Conservation (phyloP, 1,140 invertebrate genomes). For the Lysiphlebus fabarum region DNA sequence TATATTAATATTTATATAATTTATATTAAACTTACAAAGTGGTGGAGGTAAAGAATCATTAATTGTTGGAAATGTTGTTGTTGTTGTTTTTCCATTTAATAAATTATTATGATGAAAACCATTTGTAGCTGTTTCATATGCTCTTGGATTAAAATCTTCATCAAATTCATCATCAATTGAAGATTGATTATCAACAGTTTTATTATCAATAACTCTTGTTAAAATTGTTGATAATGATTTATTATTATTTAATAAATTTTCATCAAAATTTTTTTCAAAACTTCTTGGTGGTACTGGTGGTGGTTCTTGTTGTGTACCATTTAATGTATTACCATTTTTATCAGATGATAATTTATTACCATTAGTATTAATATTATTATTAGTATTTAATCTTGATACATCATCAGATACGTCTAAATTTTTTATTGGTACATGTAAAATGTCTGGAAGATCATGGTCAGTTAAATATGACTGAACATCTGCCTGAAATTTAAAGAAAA, state of each 20-base stretch:
- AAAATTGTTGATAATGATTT: constrained; percentile 55
- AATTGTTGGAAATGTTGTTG: constrained; percentile 39
- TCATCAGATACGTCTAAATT: constrained; percentile 32
- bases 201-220: constrained; percentile 69
- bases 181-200: constrained; percentile 73
- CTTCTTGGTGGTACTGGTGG: constrained; percentile 67
- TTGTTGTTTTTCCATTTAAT: constrained; percentile 39
- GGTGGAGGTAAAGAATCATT: constrained; percentile 58
- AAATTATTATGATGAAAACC: constrained; percentile 51
- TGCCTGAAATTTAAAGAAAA: constrained; percentile 42
- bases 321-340: constrained; percentile 52
- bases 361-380: constrained; percentile 8
- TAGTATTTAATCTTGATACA: constrained; percentile 42
- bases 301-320: constrained; percentile 52
- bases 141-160: constrained; percentile 72
- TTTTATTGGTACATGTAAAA: constrained; percentile 49
- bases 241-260: constrained; percentile 49
- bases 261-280: constrained; percentile 59
- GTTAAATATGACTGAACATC: constrained; percentile 55
- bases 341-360: constrained; percentile 28
- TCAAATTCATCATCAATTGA: constrained; percentile 83
- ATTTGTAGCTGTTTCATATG: constrained; percentile 62
- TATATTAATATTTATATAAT: too few species aligned
- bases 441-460: constrained; percentile 55
- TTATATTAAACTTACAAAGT: constrained; percentile 61